Evolutionary conservation across 2,888 invertebrate species (phyloP), one percentile per base, ranked within the genome.

Genomic region (Adela reaumurella): DNA sequence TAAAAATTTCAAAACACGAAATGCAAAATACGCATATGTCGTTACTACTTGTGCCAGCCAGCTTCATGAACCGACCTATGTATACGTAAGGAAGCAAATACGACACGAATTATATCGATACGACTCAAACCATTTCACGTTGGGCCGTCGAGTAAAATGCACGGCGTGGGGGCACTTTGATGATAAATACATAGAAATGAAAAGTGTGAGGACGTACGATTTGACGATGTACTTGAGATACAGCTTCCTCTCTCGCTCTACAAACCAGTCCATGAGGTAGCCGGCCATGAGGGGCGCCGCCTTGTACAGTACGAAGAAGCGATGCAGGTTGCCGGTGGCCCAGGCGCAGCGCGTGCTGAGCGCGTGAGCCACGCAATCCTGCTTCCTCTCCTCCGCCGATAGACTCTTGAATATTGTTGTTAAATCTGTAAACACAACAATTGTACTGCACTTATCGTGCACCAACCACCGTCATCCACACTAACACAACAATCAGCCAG

Each of bases 211-310:
- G 86, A 95, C 97, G 83, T 93, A 99, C 97, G 96, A 89, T 88
- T 96, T 98, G 58, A 97, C 86, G 72, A 98, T 91, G 68, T 87
- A 85, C 77, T 91, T 95, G 64, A 98, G 83, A 62, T 96, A 97
- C 60, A 82, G 80, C 77, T 93, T 96, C 64, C 99, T 83, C 72
- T 97, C 97, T 63, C 98, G 84, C 56, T 95, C 92, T 66, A 95
- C 86, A 83, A 98, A 98, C 95, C 97, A 96, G 79, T 98, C 97
- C 81, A 99, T 92, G 57, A 99, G 84, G 77, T 93, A 96, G 50
- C 93, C 93, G 45, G 94, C 90, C 98, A 99, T 98, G 64, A 91
- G 84, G 17, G 98, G 98, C 42, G 98, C 91, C 52, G 80, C 74
- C 63, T 85, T 85, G 74, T 97, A 98, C 52, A 99, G 81, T 62